Evolutionary conservation across 2,888 invertebrate species (phyloP), one percentile per base, ranked within the genome.

Genomic region (Thyatira batis): DNA sequence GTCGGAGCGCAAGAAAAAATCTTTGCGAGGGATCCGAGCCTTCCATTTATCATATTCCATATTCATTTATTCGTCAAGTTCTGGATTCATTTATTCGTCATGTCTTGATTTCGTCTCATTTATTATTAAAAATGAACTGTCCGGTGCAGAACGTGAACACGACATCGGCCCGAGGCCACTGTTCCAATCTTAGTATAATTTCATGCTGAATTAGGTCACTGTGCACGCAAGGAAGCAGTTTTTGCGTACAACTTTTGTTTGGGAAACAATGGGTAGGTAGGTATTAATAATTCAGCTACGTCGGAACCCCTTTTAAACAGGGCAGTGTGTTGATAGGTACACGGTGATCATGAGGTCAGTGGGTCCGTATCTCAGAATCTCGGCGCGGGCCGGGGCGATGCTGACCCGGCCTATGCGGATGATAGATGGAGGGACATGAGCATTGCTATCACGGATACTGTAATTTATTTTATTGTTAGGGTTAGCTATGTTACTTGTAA

Each of bases 101-200:
- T 89, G 90, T 92, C 92, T 92, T 92, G 92, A 92, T 92, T 92
- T 92, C 92, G 86, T 91, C 91, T 92, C 92, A 92, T 92, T 92
- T 92, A 92, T 92, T 92, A 92, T 92, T 92, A 92, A 92, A 92
- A 92, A 92, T 92, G 92, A 92, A 90, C 92, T 92, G 92, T 92
- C 92, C 85, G 73, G 71, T 85, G 80, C 92, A 92, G 89, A 84
- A 77, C 77, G 82, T 74, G 84, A 80, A 80, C 75, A 84, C 80
- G 84, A 85, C 87, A 80, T 82, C 81, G 81, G 84, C 81, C 82
- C 73, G 76, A 78, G 84, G 87, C 88, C 84, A 89, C 88, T 85
- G 89, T 89, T 92, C 87, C 89, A 87, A 90, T 88, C 89, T 89
- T 78, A 76, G 81, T 80, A 85, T 89, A 88, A 90, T 92, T 90